Evolutionary conservation across 2,797 vertebrate species (phyloP).

Genomic region (Cuculus canorus): DNA sequence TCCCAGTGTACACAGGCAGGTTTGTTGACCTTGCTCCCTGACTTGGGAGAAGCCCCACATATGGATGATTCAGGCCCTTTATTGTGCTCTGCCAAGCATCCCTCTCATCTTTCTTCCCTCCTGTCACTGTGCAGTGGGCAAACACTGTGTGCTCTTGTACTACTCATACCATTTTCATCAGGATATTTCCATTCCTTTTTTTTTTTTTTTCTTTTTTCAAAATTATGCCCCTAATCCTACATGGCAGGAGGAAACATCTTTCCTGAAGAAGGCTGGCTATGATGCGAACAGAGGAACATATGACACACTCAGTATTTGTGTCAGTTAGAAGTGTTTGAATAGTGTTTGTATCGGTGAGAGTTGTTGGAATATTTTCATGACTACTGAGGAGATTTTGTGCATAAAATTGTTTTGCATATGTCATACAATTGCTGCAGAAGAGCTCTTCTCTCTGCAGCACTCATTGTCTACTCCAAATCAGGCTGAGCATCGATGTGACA

Average conservation of each 20-base stretch:
- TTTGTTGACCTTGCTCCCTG: not conserved
- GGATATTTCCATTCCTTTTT: not conserved
- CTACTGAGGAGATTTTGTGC: not conserved
- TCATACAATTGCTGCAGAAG: not conserved
- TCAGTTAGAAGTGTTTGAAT: not conserved
- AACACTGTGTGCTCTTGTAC: fast-evolving
- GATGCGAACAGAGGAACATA: not conserved
- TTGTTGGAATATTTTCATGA: not conserved
- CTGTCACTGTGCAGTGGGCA: not conserved
- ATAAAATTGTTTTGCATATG: not conserved
- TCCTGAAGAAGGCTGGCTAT: not conserved
- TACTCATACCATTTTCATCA: not conserved
- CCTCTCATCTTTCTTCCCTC: not conserved
- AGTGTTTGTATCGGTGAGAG: not conserved
- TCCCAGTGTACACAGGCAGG: not conserved
- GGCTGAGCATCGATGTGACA: fast-evolving
- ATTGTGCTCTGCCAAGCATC: not conserved
- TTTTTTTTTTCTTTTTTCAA: not conserved
- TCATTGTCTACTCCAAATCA: not conserved
- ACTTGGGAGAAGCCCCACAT: not conserved
- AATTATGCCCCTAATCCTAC: not conserved
- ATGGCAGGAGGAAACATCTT: not conserved
- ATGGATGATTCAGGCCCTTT: not conserved
- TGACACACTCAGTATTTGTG: not conserved
- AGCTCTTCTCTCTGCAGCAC: not conserved